phyloP scores from a whole-genome alignment of 1,140 invertebrate species.

The Dreissena rostriformis region DNA sequence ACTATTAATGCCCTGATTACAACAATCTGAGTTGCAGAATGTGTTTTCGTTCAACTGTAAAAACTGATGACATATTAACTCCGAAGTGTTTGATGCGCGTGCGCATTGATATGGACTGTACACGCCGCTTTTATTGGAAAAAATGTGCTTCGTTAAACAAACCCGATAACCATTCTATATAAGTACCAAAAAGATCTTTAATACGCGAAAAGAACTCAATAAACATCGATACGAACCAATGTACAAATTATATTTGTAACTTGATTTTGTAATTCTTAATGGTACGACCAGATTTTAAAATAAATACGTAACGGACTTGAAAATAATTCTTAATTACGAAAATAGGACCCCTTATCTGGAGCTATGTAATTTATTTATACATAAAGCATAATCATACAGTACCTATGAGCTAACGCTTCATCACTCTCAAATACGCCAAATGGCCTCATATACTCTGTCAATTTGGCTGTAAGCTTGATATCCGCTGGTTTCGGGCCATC shows the following conservation, averaged over 20 bases:
- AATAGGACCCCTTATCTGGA: not conserved
- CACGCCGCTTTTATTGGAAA: too few species aligned
- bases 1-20: too few species aligned
- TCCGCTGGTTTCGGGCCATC: conserved; percentile 94
- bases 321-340: not conserved
- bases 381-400: not conserved
- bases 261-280: not conserved
- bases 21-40: too few species aligned
- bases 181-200: too few species aligned
- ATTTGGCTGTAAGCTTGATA: conserved; percentile 90
- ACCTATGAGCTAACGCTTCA: conserved; percentile 93
- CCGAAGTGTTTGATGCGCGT: too few species aligned
- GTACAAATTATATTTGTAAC: not conserved
- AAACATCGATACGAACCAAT: too few species aligned
- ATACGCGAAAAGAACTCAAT: too few species aligned
- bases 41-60: too few species aligned
- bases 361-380: not conserved
- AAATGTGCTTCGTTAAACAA: too few species aligned
- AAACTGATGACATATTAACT: too few species aligned
- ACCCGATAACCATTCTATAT: too few species aligned
- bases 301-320: not conserved
- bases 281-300: not conserved
- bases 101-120: too few species aligned
- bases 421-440: conserved; percentile 96
- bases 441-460: conserved; percentile 91